phyloP scores from a whole-genome alignment of 2,888 invertebrate species.

The Lissocephala sabroskyi region DNA sequence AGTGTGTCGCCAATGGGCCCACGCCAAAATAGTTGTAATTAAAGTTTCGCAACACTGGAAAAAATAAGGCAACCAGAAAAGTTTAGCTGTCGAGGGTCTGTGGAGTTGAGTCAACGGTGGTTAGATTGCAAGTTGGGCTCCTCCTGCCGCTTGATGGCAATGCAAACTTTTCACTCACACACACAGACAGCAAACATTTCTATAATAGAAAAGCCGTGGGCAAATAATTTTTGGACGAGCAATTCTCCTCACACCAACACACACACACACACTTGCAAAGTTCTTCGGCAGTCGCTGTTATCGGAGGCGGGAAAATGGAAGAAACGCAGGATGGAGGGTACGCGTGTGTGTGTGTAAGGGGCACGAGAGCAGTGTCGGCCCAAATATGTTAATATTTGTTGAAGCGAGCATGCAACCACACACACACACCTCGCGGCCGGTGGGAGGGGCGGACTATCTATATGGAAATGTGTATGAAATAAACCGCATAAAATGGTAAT shows the following conservation, averaged over 20 bases:
- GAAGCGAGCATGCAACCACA: slow-evolving; percentile 36
- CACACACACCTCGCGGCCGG: slow-evolving; percentile 5
- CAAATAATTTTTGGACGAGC: slow-evolving; percentile 10
- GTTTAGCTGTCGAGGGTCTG: slow-evolving; percentile 40
- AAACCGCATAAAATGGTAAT: slow-evolving; percentile 57
- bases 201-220: slow-evolving; percentile 53
- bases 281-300: too few relatives aligned
- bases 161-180: slow-evolving; percentile 40
- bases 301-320: background rate
- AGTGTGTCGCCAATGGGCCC: slow-evolving; percentile 3
- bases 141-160: slow-evolving; percentile 40
- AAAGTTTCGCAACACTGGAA: slow-evolving; percentile 41
- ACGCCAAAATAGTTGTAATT: slow-evolving; percentile 43
- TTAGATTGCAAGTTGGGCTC: too few relatives aligned
- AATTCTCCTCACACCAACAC: too few relatives aligned
- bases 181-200: slow-evolving; percentile 51
- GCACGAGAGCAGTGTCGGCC: background rate
- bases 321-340: background rate
- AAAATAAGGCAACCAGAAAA: too few relatives aligned
- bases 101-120: slow-evolving; percentile 27
- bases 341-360: background rate
- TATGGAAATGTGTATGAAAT: slow-evolving; percentile 3
- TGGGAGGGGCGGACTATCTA: background rate
- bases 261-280: slow-evolving; percentile 25
- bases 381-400: slow-evolving; percentile 58